These are phyloP conservation scores for Dicyrtomina minuta DNA, from an alignment of 2,888 invertebrate genomes.

Conservation along the genomic window DNA sequence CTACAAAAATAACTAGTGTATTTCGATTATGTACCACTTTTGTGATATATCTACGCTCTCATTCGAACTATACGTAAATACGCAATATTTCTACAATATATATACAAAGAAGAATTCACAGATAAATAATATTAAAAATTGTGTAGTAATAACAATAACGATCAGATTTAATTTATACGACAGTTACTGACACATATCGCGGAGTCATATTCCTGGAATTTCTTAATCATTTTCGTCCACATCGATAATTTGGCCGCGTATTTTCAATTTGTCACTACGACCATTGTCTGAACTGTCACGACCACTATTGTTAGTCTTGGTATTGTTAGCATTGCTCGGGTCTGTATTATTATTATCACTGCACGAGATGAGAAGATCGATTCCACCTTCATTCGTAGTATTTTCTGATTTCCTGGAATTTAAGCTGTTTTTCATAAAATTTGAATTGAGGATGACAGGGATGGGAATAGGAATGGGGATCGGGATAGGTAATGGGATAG, in stretches of 20 bases:
- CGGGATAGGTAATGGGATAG: slow-evolving; percentile 40
- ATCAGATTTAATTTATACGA: too few relatives aligned
- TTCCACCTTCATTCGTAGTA: neutral
- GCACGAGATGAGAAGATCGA: slow-evolving; percentile 15
- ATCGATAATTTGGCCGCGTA: slow-evolving; percentile 17
- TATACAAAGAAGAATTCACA: too few relatives aligned
- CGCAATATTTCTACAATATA: too few relatives aligned
- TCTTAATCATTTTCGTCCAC: slow-evolving; percentile 32
- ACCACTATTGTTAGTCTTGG: slow-evolving; percentile 18
- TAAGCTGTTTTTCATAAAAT: neutral
- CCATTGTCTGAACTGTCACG: slow-evolving; percentile 16
- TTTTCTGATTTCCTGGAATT: slow-evolving; percentile 24
- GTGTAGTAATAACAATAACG: too few relatives aligned
- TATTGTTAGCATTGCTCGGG: slow-evolving; percentile 5
- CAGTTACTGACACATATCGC: too few relatives aligned
- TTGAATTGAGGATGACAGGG: slow-evolving; percentile 23
- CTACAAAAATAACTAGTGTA: too few relatives aligned
- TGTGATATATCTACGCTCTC: too few relatives aligned
- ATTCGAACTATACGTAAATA: too few relatives aligned
- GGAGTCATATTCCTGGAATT: too few relatives aligned
- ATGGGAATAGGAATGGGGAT: slow-evolving; percentile 41
- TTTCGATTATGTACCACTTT: too few relatives aligned
- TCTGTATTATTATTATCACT: slow-evolving; percentile 12
- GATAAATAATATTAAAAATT: too few relatives aligned
- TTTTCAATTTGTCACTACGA: slow-evolving; percentile 11